Evolutionary conservation across 2,888 invertebrate genomes (phyloP).

Genomic region (Chrysolina haemoptera): DNA sequence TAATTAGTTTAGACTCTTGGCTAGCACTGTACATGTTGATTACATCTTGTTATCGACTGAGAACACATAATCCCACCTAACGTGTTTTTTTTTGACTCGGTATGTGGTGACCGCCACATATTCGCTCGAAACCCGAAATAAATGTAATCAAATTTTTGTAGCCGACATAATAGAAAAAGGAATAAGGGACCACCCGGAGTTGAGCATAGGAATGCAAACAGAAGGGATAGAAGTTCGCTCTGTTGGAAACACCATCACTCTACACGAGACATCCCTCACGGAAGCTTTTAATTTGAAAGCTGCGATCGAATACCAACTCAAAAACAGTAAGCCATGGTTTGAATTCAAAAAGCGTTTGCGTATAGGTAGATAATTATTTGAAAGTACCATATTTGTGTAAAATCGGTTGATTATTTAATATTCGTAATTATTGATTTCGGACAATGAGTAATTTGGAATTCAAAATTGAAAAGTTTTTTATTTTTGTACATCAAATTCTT

Average conservation of each 20-base stretch:
- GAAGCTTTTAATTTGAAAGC: slow-evolving; percentile 99
- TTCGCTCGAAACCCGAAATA: too few species aligned
- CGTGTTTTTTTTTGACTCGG: too few species aligned
- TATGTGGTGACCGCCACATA: too few species aligned
- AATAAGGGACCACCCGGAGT: slow-evolving; percentile 95
- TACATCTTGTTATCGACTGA: too few species aligned
- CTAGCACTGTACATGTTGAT: too few species aligned
- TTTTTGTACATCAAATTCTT: neutral
- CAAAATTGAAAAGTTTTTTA: neutral
- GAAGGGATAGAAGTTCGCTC: slow-evolving; percentile 94
- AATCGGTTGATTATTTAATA: too few species aligned
- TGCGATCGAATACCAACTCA: slow-evolving; percentile 96
- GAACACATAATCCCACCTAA: too few species aligned
- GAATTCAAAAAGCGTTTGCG: neutral
- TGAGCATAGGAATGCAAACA: slow-evolving; percentile 97
- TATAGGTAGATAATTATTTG: too few species aligned
- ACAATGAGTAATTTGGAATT: too few species aligned
- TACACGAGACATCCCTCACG: slow-evolving; percentile 96
- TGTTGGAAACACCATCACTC: slow-evolving; percentile 93
- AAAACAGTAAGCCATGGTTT: slow-evolving; percentile 75
- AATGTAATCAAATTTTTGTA: slow-evolving; percentile 57
- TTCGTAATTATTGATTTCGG: too few species aligned
- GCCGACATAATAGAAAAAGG: slow-evolving; percentile 96
- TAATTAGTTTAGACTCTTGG: too few species aligned
- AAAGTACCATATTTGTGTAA: too few species aligned